A percentile compares a stretch with the other conserved stretches of the same genome.
These are phyloP conservation scores for Drosophila funebris DNA, from an alignment of 1,140 invertebrate genomes.

Conservation along the genomic window DNA sequence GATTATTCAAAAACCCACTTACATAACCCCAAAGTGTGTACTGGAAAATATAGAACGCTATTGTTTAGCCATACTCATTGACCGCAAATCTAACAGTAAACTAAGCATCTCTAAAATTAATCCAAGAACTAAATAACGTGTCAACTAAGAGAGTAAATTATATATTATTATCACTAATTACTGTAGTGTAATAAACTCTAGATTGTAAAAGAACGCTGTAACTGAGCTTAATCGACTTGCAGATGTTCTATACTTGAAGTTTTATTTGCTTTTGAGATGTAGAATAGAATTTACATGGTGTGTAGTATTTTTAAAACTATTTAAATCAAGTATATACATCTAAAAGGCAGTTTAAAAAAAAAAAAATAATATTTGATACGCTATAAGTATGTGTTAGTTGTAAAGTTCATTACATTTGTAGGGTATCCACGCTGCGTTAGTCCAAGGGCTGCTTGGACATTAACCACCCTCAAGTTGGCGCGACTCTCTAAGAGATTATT, in stretches of 20 bases:
- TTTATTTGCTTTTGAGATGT: neutral
- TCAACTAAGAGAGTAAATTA: neutral
- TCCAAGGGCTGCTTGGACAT: neutral
- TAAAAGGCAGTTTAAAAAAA: no score
- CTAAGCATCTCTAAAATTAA: neutral
- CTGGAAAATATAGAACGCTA: no score
- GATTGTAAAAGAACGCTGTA: neutral
- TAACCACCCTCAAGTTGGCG: conserved; percentile 23
- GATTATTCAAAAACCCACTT: no score
- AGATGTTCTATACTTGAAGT: neutral
- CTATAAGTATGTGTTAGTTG: no score
- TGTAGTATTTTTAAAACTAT: neutral
- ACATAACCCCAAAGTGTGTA: no score
- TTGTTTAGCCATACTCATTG: no score
- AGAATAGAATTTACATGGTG: neutral
- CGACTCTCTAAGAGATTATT: conserved; percentile 8
- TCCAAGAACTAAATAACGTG: neutral
- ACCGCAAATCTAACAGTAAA: no score
- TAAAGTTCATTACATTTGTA: neutral
- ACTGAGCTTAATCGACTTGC: neutral
- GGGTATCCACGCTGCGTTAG: neutral
- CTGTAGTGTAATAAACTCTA: neutral
- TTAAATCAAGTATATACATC: no score
- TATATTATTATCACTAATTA: neutral
- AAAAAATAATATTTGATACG: no score